Percentiles rank a stretch among this genome's conserved stretches.
These are phyloP conservation scores for Isichthys henryi DNA, from an alignment of 2,113 vertebrate genomes.

Conservation along the genomic window DNA sequence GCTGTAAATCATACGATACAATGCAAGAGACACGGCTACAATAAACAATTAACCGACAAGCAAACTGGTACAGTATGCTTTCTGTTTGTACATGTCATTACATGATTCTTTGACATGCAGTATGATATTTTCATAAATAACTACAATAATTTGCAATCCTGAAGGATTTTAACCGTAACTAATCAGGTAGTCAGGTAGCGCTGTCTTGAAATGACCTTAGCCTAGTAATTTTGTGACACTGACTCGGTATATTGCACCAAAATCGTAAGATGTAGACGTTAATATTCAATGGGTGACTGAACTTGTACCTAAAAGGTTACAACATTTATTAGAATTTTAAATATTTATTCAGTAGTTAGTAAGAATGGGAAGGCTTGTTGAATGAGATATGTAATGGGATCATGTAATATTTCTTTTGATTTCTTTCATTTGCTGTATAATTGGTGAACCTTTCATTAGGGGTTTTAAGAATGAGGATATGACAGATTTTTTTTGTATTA, in stretches of 20 bases:
- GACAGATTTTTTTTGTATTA: not conserved
- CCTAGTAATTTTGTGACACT: not conserved
- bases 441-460: not conserved
- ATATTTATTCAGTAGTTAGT: not conserved
- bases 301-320: not conserved
- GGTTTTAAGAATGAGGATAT: not conserved
- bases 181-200: not conserved
- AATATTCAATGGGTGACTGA: not conserved
- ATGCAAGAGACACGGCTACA: not conserved
- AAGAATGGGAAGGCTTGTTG: not conserved
- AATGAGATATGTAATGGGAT: not conserved
- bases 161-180: not conserved
- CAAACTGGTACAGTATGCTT: not conserved
- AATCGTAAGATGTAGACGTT: not conserved
- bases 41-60: not conserved
- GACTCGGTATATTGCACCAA: not conserved
- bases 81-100: not conserved
- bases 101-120: not conserved
- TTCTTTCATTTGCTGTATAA: not conserved
- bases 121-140: not conserved
- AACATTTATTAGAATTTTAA: not conserved
- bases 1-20: not conserved
- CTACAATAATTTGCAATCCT: not conserved
- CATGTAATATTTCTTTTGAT: not conserved
- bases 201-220: not conserved